A percentile compares a stretch with the other conserved stretches of the same genome.
Conservation (phyloP, 2,113 vertebrate genomes). For the Lagopus leucura region DNA sequence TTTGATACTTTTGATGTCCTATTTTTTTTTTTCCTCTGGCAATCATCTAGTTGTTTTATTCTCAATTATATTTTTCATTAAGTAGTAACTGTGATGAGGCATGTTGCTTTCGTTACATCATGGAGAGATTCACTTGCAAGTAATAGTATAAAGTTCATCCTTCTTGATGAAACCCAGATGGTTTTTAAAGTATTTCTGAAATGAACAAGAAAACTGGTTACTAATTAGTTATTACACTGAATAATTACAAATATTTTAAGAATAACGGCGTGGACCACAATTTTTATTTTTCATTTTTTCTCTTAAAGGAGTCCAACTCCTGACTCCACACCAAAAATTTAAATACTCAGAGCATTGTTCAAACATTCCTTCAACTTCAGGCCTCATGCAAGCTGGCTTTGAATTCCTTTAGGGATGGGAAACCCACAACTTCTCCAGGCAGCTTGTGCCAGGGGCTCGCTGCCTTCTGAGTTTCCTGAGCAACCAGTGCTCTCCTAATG, state of each 20-base stretch:
- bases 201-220: background rate
- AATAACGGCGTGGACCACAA: background rate
- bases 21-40: background rate
- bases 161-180: background rate
- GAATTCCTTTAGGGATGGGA: no score
- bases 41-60: background rate
- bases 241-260: background rate
- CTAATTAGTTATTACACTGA: background rate
- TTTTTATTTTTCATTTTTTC: background rate
- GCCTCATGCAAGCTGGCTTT: no score
- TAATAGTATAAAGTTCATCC: background rate
- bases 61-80: constrained; percentile 12
- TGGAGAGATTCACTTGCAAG: background rate
- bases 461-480: no score
- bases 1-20: background rate
- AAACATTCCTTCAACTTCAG: no score
- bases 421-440: no score
- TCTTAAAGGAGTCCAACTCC: no score
- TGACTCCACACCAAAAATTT: no score
- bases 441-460: no score
- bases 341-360: no score
- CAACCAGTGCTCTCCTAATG: no score
- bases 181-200: background rate
- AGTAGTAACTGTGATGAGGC: background rate
- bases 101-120: background rate